Conservation (phyloP, 2,113 vertebrate genomes). For the Pagrus major region DNA sequence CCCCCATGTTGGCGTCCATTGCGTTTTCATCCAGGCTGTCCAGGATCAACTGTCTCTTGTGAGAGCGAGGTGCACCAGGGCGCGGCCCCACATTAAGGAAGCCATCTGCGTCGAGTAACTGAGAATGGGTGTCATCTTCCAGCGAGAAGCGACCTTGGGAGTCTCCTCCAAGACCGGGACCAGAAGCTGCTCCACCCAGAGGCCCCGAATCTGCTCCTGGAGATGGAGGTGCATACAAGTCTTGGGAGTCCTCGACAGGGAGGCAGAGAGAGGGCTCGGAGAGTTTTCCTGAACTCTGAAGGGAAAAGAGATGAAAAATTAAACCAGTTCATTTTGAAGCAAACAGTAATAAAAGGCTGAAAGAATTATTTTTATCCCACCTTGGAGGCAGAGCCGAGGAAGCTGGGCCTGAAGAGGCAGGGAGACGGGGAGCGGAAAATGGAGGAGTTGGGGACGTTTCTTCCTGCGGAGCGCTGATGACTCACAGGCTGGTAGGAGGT, state of each 20-base stretch:
- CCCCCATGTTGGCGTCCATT: conserved; percentile 98
- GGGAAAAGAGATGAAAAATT: background rate
- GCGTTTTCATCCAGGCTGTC: conserved; percentile 97
- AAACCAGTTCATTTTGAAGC: background rate
- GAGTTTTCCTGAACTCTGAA: conserved; percentile 95
- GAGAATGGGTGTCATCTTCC: conserved; percentile 96
- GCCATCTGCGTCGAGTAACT: conserved; percentile 96
- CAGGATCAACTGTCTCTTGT: conserved; percentile 89
- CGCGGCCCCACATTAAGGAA: conserved; percentile 87
- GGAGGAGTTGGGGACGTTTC: conserved; percentile 74
- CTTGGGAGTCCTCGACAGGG: conserved; percentile 97
- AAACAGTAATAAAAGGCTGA: background rate
- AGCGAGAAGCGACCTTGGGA: conserved; percentile 92
- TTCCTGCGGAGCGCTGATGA: conserved; percentile 81
- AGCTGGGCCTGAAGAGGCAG: conserved; percentile 91
- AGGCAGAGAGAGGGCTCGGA: conserved; percentile 94
- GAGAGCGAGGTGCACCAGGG: conserved; percentile 64
- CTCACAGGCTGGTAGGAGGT: conserved; percentile 95
- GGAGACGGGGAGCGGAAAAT: conserved; percentile 95
- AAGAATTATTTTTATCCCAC: conserved; percentile 74
- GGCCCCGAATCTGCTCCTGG: conserved; percentile 88
- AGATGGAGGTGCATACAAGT: conserved; percentile 93
- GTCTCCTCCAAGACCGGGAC: conserved; percentile 78
- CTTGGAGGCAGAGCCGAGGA: conserved; percentile 95
- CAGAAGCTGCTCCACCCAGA: conserved; percentile 69